These are phyloP conservation scores for Sphenodon punctatus DNA, from an alignment of 2,797 vertebrate genomes.

Conservation along the genomic window DNA sequence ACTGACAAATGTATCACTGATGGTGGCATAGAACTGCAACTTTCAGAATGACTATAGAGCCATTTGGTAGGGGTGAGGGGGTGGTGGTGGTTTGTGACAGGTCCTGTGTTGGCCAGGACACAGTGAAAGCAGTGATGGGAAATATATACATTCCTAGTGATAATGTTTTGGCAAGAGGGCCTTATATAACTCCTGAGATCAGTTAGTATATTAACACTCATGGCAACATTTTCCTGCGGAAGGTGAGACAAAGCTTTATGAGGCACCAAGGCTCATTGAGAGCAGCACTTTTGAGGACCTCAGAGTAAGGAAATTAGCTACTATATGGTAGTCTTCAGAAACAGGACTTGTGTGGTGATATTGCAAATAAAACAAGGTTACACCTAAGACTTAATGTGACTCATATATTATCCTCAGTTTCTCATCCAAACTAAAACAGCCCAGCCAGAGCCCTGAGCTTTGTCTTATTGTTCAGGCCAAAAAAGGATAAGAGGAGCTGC, in stretches of 20 bases:
- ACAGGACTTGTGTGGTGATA: too few species aligned
- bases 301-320: neutral
- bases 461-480: too few species aligned
- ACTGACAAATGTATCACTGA: neutral
- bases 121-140: neutral
- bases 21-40: neutral
- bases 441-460: too few species aligned
- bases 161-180: rapidly evolving
- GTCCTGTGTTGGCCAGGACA: neutral
- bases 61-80: neutral
- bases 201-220: neutral
- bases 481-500: too few species aligned
- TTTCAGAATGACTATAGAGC: neutral
- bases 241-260: neutral
- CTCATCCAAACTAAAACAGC: too few species aligned
- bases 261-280: neutral
- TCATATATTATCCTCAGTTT: too few species aligned
- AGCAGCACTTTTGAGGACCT: neutral
- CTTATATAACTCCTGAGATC: neutral
- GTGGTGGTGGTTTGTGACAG: neutral
- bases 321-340: too few species aligned
- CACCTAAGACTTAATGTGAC: too few species aligned
- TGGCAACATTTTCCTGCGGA: neutral
- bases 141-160: neutral
- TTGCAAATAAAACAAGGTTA: too few species aligned